Conservation (phyloP, 1,140 invertebrate species). For the Venustaconcha ellipsiformis region DNA sequence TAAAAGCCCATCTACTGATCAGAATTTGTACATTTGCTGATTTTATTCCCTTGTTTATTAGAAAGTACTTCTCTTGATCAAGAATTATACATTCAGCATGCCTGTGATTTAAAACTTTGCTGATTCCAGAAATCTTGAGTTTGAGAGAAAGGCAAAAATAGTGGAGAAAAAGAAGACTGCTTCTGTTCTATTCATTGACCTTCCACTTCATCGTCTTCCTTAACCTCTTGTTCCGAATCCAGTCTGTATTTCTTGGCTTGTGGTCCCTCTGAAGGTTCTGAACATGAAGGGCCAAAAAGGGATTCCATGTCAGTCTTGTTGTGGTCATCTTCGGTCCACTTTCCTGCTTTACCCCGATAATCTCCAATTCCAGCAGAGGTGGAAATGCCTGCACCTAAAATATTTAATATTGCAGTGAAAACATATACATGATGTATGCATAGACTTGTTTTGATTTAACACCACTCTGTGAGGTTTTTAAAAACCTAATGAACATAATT, state of each 20-base stretch:
- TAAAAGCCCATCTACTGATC: too few relatives aligned
- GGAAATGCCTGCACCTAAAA: constrained; percentile 90
- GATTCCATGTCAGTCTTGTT: constrained; percentile 1
- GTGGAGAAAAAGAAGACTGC: too few relatives aligned
- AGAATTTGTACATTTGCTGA: too few relatives aligned
- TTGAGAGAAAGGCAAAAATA: too few relatives aligned
- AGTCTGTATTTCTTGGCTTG: constrained; percentile 19
- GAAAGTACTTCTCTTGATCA: too few relatives aligned
- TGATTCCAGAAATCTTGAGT: too few relatives aligned
- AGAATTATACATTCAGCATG: too few relatives aligned
- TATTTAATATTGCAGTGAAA: neutral
- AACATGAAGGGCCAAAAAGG: neutral
- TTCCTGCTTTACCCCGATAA: constrained; percentile 81
- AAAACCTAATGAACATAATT: too few relatives aligned
- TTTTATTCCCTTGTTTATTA: too few relatives aligned
- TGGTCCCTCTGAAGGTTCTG: constrained; percentile 9
- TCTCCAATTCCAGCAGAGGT: constrained; percentile 96
- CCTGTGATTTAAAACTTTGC: too few relatives aligned
- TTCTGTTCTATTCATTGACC: neutral
- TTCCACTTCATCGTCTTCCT: constrained; percentile 16
- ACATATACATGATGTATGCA: neutral
- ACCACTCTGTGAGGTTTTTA: neutral
- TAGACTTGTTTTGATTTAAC: neutral
- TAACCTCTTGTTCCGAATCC: constrained; percentile 1
- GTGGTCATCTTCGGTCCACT: constrained; percentile 63